Conservation (phyloP, 2,113 vertebrate genomes). For the Tenebrosternarchus preto region DNA sequence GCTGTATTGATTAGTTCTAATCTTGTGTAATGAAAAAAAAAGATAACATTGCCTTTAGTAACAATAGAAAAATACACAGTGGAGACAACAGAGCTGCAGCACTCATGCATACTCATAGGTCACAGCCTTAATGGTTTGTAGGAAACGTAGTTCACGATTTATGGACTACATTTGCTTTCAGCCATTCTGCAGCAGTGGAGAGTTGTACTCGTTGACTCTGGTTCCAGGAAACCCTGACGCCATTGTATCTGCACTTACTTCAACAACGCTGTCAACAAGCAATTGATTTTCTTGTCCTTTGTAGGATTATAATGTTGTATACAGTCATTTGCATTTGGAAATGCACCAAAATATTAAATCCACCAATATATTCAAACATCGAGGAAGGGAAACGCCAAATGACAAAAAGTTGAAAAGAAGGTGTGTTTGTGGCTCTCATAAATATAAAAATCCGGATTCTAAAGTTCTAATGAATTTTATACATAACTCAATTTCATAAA, state of each 20-base stretch:
- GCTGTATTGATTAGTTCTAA: background rate
- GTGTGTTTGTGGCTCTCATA: background rate
- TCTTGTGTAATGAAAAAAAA: slow-evolving; percentile 7
- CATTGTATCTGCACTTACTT: background rate
- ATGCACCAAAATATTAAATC: background rate
- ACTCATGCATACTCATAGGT: background rate
- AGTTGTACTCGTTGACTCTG: background rate
- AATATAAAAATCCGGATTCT: background rate
- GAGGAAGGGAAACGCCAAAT: too few relatives aligned
- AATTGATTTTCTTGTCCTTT: background rate
- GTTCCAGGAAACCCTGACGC: background rate
- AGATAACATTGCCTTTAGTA: background rate
- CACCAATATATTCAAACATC: background rate
- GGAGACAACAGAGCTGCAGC: background rate
- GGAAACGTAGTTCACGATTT: too few relatives aligned
- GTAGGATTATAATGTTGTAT: slow-evolving; percentile 7
- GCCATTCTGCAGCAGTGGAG: background rate
- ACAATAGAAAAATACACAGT: background rate
- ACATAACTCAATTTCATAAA: background rate
- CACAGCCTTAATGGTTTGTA: background rate
- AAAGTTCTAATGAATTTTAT: background rate
- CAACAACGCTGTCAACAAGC: background rate
- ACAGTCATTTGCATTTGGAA: background rate
- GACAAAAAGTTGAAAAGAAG: background rate
- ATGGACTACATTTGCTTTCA: too few relatives aligned